phyloP scores from a whole-genome alignment of 1,140 invertebrate species.

The Conus betulinus region DNA sequence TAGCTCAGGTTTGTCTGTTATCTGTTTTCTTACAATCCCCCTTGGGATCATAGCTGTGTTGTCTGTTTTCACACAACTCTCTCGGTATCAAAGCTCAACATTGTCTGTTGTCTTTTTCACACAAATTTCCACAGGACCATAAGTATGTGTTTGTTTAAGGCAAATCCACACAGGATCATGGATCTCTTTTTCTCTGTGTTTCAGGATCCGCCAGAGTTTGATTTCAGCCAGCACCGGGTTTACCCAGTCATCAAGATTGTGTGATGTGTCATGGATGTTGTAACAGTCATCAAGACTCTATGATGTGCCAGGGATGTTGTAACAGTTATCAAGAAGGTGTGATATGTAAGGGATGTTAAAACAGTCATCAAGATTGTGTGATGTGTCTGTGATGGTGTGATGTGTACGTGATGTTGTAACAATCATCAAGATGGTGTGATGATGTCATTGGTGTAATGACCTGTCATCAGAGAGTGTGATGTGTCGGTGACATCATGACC shows the following conservation, averaged over 20 bases:
- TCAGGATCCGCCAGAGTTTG: slow-evolving; percentile 89
- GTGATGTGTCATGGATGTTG: slow-evolving; percentile 26
- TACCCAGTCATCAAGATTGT: slow-evolving; percentile 89
- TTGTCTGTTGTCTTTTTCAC: too few relatives aligned
- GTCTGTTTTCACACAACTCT: too few relatives aligned
- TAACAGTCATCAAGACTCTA: neutral
- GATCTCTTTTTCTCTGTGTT: slow-evolving; percentile 32
- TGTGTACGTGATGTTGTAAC: neutral
- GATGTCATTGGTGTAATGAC: neutral
- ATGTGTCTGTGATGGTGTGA: too few relatives aligned
- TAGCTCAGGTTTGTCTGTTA: too few relatives aligned
- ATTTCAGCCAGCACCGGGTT: slow-evolving; percentile 90
- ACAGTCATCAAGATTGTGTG: neutral
- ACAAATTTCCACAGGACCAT: too few relatives aligned
- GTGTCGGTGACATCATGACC: too few relatives aligned
- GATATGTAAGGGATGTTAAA: neutral
- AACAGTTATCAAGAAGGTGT: neutral
- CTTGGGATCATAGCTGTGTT: too few relatives aligned
- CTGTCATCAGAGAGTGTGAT: too few relatives aligned
- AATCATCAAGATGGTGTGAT: neutral
- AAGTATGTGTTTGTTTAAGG: too few relatives aligned
- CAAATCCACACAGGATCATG: too few relatives aligned
- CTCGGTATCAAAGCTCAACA: too few relatives aligned
- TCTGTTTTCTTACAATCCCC: too few relatives aligned
- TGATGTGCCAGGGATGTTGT: neutral